Conservation (phyloP, 1,140 invertebrate species). For the Penaeus indicus region DNA sequence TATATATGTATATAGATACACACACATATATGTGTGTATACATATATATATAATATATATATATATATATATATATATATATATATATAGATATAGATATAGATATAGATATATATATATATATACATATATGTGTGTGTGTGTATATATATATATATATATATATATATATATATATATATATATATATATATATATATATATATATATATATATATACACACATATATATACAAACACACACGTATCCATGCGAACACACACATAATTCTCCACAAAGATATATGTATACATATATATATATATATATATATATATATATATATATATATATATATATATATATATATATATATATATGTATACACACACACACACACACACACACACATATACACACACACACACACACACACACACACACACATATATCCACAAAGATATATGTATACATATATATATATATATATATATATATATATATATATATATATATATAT, state of each 20-base stretch:
- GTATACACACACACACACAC: too few relatives aligned
- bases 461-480: constrained; percentile 6
- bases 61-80: constrained; percentile 40
- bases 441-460: constrained; percentile 10
- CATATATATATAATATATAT: neutral
- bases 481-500: neutral
- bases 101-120: constrained; percentile 29
- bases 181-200: neutral
- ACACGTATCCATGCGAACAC: neutral
- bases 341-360: neutral
- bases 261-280: neutral
- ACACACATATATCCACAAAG: neutral
- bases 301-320: constrained; percentile 35
- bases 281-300: constrained; percentile 39
- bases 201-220: neutral
- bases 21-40: neutral
- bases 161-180: neutral
- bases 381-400: neutral
- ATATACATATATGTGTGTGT: constrained; percentile 31
- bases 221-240: neutral
- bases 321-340: constrained; percentile 43
- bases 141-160: constrained; percentile 43
- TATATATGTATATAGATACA: neutral
- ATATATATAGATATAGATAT: constrained; percentile 36
- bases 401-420: neutral